Conservation (phyloP, 2,113 vertebrate species). For the Puffinus mauretanicus region DNA sequence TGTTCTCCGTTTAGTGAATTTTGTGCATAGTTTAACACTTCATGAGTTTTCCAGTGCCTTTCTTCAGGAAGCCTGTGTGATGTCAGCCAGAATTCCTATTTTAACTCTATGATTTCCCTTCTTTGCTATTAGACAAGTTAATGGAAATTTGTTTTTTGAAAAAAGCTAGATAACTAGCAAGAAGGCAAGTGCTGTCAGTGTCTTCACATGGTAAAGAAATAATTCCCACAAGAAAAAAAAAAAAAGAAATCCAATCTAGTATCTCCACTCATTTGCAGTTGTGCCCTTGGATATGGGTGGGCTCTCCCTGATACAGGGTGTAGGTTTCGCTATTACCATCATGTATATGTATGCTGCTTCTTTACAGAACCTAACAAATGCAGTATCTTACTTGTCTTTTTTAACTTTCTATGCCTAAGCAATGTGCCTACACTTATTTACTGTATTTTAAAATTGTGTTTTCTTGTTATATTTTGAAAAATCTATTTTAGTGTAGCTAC, state of each 20-base stretch:
- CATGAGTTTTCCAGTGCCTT: background rate
- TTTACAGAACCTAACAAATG: background rate
- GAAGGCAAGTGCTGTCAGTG: background rate
- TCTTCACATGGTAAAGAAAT: background rate
- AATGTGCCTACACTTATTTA: background rate
- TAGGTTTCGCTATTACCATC: accelerated
- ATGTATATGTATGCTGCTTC: accelerated
- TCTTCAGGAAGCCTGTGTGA: background rate
- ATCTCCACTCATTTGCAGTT: background rate
- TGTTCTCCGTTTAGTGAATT: background rate
- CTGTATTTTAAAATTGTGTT: background rate
- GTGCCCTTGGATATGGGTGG: background rate
- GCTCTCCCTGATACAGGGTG: background rate
- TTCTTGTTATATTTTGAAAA: background rate
- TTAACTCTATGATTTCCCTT: background rate
- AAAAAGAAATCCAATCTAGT: background rate
- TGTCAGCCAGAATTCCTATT: background rate
- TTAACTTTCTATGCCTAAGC: background rate
- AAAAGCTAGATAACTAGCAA: background rate
- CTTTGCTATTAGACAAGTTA: background rate
- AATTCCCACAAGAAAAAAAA: background rate
- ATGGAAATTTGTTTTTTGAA: background rate
- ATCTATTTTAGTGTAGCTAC: background rate
- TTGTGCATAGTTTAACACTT: background rate
- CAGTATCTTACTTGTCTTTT: too few relatives aligned